Percentiles rank a stretch among this genome's conserved stretches.
phyloP scores from a whole-genome alignment of 2,888 invertebrate genomes.

The Lottia gigantea region DNA sequence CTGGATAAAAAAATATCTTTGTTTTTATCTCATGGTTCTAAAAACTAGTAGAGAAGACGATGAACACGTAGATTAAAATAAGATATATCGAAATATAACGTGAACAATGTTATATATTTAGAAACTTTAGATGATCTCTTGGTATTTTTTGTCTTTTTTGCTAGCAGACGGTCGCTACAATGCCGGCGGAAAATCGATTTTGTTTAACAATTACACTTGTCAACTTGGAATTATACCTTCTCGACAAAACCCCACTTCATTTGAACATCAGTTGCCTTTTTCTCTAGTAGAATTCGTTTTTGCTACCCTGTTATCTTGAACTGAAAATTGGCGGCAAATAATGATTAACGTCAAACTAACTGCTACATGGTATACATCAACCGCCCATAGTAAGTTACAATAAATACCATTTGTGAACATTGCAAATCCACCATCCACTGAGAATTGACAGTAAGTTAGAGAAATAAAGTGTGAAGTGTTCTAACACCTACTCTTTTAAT shows the following conservation, averaged over 20 bases:
- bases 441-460: background rate
- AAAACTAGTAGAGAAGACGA: too few relatives aligned
- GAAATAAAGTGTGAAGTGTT: slow-evolving; percentile 3
- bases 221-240: background rate
- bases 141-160: too few relatives aligned
- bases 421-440: background rate
- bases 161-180: too few relatives aligned
- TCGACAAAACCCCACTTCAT: background rate
- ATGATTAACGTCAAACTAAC: background rate
- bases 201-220: too few relatives aligned
- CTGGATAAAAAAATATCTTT: too few relatives aligned
- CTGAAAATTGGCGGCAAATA: background rate
- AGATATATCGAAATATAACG: too few relatives aligned
- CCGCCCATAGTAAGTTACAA: background rate
- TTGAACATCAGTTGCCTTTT: background rate
- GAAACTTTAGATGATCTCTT: too few relatives aligned
- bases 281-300: background rate
- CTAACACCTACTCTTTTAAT: slow-evolving; percentile 6
- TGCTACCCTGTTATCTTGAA: background rate
- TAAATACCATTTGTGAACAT: background rate
- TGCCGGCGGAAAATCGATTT: too few relatives aligned
- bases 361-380: background rate
- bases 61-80: too few relatives aligned
- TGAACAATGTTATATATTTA: too few relatives aligned
- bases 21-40: too few relatives aligned